phyloP scores from a whole-genome alignment of 2,888 invertebrate genomes.

The Meteorus cinctellus region DNA sequence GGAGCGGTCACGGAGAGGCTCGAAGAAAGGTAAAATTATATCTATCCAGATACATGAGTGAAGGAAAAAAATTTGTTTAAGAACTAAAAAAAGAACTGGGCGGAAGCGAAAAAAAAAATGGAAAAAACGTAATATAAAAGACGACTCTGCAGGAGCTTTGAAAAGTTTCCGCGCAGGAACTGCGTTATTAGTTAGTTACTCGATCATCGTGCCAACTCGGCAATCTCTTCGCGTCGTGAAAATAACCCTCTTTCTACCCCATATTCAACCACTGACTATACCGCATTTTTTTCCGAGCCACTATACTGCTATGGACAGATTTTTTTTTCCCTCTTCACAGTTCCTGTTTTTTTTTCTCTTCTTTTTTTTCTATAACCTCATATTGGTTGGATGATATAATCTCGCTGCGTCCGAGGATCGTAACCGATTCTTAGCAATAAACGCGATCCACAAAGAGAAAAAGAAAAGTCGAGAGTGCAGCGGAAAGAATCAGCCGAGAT shows the following conservation, averaged over 20 bases:
- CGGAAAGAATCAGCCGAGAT: neutral
- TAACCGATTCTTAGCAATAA: conserved; percentile 36
- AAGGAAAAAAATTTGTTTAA: conserved; percentile 22
- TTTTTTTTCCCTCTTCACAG: neutral
- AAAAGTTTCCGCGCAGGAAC: conserved; percentile 46
- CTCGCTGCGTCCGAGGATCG: conserved; percentile 11
- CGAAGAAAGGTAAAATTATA: neutral
- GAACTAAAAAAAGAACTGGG: conserved; percentile 19
- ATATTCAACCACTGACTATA: neutral
- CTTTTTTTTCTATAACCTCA: conserved; percentile 22
- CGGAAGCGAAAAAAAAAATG: conserved; percentile 21
- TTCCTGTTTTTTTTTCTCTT: neutral
- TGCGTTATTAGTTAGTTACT: conserved; percentile 51
- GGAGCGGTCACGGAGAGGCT: conserved; percentile 33
- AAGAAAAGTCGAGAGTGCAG: neutral
- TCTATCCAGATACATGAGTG: neutral
- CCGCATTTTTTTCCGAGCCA: neutral
- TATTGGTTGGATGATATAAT: conserved; percentile 31
- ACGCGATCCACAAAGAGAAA: conserved; percentile 4
- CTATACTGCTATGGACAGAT: neutral
- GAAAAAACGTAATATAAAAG: neutral
- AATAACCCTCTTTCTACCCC: conserved; percentile 11
- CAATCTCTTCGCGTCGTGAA: conserved; percentile 29
- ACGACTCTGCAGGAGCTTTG: conserved; percentile 35
- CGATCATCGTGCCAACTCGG: conserved; percentile 44